These are phyloP conservation scores for Apodemia duryi DNA, from an alignment of 2,888 invertebrate genomes.

Conservation along the genomic window DNA sequence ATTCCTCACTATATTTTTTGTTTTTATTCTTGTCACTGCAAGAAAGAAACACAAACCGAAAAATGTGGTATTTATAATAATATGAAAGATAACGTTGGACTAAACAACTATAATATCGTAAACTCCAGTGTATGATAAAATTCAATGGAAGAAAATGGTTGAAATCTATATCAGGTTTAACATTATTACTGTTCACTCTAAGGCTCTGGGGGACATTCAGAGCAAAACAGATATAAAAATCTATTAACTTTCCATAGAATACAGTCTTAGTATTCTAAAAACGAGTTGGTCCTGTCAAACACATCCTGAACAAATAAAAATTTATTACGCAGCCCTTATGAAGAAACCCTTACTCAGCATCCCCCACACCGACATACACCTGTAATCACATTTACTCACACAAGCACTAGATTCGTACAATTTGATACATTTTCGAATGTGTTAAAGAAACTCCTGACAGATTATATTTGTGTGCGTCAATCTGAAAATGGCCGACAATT, in stretches of 20 bases:
- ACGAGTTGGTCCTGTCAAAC: conserved; percentile 28
- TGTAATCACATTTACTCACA: conserved; percentile 36
- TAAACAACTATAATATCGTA: no score
- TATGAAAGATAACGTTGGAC: no score
- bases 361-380: conserved; percentile 47
- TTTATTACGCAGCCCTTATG: conserved; percentile 40
- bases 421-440: conserved; percentile 44
- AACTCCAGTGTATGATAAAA: no score
- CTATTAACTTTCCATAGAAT: background rate
- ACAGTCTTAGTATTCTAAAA: conserved; percentile 20
- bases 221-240: background rate
- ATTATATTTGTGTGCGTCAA: conserved; percentile 47
- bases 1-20: no score
- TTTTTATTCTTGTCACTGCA: no score
- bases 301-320: conserved; percentile 35
- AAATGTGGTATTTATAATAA: no score
- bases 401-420: conserved; percentile 39
- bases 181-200: no score
- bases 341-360: conserved; percentile 58
- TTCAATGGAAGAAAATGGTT: no score
- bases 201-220: background rate
- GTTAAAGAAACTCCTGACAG: conserved; percentile 36
- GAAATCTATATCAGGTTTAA: no score
- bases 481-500: conserved; percentile 69
- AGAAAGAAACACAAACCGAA: no score